Percentiles rank a stretch among this genome's conserved stretches.
phyloP scores from a whole-genome alignment of 2,113 vertebrate species.

The Hydrochoerus hydrochaeris region DNA sequence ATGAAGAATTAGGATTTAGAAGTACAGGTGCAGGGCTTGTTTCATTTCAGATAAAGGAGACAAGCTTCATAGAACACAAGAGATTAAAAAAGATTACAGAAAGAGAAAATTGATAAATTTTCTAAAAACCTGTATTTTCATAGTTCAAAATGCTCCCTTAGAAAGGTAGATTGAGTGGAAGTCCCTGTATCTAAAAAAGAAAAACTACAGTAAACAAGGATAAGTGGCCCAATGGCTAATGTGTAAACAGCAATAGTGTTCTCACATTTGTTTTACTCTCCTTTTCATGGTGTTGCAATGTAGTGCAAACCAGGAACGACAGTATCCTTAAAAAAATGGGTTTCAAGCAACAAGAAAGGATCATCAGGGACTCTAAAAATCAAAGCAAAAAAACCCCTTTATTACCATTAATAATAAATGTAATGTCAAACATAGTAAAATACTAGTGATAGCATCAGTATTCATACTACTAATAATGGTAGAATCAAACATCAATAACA shows the following conservation, averaged over 20 bases:
- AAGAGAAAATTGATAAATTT: neutral
- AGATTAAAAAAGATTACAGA: neutral
- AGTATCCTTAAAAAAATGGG: neutral
- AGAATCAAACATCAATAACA: neutral
- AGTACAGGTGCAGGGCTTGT: neutral
- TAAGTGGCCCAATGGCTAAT: neutral
- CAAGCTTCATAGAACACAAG: neutral
- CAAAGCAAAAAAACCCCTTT: neutral
- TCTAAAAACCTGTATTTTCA: neutral
- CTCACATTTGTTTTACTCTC: neutral
- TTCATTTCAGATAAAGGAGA: neutral
- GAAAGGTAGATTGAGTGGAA: neutral
- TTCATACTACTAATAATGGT: neutral
- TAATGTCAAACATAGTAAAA: neutral
- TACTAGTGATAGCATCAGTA: neutral
- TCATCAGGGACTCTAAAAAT: neutral
- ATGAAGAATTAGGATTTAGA: neutral
- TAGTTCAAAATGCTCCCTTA: neutral
- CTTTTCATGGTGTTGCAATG: neutral
- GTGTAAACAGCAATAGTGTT: too few species aligned
- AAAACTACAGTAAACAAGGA: neutral
- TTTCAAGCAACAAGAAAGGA: neutral
- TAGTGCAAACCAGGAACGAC: neutral
- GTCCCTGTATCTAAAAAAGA: neutral
- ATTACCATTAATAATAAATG: neutral